phyloP scores from a whole-genome alignment of 2,113 vertebrate species.

The Archocentrus centrarchus region DNA sequence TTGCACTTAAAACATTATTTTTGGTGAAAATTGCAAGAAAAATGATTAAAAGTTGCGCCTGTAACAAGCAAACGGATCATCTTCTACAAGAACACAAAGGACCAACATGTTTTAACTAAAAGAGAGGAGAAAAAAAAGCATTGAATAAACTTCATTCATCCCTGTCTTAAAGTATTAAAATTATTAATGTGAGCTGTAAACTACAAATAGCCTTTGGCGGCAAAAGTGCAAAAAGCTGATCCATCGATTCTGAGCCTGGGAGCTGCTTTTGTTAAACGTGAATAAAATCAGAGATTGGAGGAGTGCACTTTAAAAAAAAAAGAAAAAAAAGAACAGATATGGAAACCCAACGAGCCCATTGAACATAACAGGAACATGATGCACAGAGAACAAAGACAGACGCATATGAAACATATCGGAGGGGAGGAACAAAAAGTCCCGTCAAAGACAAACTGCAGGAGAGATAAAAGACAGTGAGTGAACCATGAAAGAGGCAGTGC shows the following conservation, averaged over 20 bases:
- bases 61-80: neutral
- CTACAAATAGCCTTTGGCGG: conserved; percentile 13
- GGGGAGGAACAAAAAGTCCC: neutral
- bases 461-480: conserved; percentile 61
- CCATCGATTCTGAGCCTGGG: conserved; percentile 20
- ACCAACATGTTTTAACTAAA: neutral
- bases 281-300: conserved; percentile 67
- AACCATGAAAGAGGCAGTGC: conserved; percentile 65
- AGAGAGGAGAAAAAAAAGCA: neutral
- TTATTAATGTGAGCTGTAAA: neutral
- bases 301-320: conserved; percentile 33
- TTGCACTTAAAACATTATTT: neutral
- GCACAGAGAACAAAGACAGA: conserved; percentile 66
- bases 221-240: conserved; percentile 16
- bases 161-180: conserved; percentile 24
- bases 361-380: conserved; percentile 60
- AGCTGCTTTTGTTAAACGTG: conserved; percentile 17
- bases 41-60: neutral
- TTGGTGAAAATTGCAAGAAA: neutral
- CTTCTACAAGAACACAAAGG: neutral
- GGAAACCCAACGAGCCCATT: conserved; percentile 26
- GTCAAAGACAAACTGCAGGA: conserved; percentile 58
- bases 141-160: conserved; percentile 11
- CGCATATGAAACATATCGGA: conserved; percentile 43
- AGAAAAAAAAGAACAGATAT: conserved; percentile 20